Conservation (phyloP, 2,113 vertebrate genomes). For the Cyphomyrus plagiostoma region DNA sequence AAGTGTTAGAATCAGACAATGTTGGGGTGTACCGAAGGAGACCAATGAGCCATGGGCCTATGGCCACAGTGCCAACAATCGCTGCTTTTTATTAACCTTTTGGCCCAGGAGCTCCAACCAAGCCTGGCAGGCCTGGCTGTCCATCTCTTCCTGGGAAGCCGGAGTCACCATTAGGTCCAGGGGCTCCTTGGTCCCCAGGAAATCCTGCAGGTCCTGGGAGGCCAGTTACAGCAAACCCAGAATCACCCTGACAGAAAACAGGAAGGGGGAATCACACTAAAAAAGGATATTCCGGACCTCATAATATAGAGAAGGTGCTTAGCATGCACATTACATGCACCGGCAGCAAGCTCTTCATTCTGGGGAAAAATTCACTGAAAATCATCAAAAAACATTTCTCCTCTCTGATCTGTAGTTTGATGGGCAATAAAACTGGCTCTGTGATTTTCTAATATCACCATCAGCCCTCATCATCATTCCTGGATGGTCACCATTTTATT, state of each 20-base stretch:
- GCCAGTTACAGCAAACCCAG: constrained; percentile 83
- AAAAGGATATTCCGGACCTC: not conserved
- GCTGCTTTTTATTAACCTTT: constrained; percentile 71
- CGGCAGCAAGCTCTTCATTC: not conserved
- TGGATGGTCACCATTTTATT: not conserved
- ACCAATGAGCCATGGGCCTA: not conserved
- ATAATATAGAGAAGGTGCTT: not conserved
- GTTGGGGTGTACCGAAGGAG: not conserved
- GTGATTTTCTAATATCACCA: too few relatives aligned
- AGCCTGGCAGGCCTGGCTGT: constrained; percentile 69
- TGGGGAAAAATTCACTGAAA: not conserved
- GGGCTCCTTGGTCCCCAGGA: constrained; percentile 71
- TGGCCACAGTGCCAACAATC: not conserved
- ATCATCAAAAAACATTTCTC: not conserved
- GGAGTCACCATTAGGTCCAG: constrained; percentile 80
- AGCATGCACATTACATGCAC: not conserved
- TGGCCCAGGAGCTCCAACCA: constrained; percentile 72
- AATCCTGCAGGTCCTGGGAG: constrained; percentile 70
- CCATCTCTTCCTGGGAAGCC: constrained; percentile 83
- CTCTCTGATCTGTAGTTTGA: not conserved
- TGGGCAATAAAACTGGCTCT: not conserved
- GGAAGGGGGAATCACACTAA: not conserved
- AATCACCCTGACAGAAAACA: constrained; percentile 70
- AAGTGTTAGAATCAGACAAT: not conserved
- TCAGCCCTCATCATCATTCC: not conserved